Evolutionary conservation across 2,888 invertebrate genomes (phyloP), one percentile per base, ranked within the genome.

Genomic region (Allolobophora icterica): DNA sequence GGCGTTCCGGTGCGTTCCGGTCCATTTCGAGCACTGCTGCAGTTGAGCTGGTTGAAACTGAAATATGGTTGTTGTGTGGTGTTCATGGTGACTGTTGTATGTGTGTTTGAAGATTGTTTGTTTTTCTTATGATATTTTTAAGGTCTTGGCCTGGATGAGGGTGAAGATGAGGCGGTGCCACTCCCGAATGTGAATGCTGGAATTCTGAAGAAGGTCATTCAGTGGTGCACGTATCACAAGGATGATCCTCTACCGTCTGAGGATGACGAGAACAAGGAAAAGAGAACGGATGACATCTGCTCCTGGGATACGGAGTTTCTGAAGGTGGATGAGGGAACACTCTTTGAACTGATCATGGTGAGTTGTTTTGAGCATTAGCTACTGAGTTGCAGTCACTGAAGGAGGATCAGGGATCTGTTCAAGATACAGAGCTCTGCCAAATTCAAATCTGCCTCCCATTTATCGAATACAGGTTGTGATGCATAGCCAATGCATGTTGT

Each of bases 291-390:
- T 95, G 99, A 99, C 95, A 99, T 99, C 93, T 98, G 98, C 40
- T 98, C 98, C 0, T 99, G 99, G 99, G 99, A 99, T 96, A 98
- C 98, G 0, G 99, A 99, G 95, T 99, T 99, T 94, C 96, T 99
- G 19, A 99, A 99, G 96, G 99, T 99, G 58, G 95, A 95, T 91
- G 95, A 95, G 93, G 95, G 95, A 90, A 99, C 99, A 1, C 96
- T 99, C 30, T 99, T 99, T 95, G 99, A 99, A 96, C 96, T 99
- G 87, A 99, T 99, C 94, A 96, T 99, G 95, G 96, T 96, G 94
- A 93, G 95, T 94, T n/a, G 58, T 30, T 58, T 58, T 58, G 24
- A 30, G 24, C 95, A 99, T 99, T 93, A 98, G 98, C 42, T 98
- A 98, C 0, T 99, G 99, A 99, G 99, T 99, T n/a, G n/a, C 98